Evolutionary conservation across 2,113 vertebrate genomes (phyloP).

Genomic region (Hyperopisus bebe): DNA sequence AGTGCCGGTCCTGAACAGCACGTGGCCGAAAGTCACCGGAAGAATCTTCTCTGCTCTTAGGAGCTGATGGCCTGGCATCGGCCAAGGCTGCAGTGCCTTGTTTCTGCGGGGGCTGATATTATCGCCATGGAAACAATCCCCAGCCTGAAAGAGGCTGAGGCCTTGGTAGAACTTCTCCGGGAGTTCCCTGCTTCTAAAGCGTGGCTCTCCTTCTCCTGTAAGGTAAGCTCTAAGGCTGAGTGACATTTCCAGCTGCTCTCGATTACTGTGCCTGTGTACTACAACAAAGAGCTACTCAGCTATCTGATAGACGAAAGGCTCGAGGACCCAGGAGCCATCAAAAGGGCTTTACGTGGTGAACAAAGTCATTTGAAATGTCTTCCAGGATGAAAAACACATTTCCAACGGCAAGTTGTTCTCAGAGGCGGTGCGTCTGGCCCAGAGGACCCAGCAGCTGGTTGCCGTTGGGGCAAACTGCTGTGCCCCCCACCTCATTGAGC

Average conservation of each 20-base stretch:
- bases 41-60: conserved; percentile 38
- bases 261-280: neutral
- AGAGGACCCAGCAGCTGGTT: conserved; percentile 54
- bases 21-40: neutral
- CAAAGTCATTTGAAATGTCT: neutral
- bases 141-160: conserved; percentile 63
- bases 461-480: conserved; percentile 72
- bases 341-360: neutral
- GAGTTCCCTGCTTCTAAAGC: conserved; percentile 63
- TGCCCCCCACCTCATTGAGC: conserved; percentile 51
- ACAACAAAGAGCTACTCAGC: neutral
- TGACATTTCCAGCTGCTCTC: neutral
- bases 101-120: conserved; percentile 61
- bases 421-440: conserved; percentile 49
- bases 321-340: neutral
- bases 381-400: conserved; percentile 53
- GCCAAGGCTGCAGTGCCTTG: conserved; percentile 48
- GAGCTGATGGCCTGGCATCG: conserved; percentile 70
- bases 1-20: neutral
- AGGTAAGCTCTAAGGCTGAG: conserved; percentile 47
- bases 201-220: conserved; percentile 71
- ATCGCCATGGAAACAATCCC: conserved; percentile 73
- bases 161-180: conserved; percentile 59
- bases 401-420: conserved; percentile 59
- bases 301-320: neutral